A percentile compares a stretch with the other conserved stretches of the same genome.
phyloP scores from a whole-genome alignment of 2,113 vertebrate species.

The Empidonax traillii region DNA sequence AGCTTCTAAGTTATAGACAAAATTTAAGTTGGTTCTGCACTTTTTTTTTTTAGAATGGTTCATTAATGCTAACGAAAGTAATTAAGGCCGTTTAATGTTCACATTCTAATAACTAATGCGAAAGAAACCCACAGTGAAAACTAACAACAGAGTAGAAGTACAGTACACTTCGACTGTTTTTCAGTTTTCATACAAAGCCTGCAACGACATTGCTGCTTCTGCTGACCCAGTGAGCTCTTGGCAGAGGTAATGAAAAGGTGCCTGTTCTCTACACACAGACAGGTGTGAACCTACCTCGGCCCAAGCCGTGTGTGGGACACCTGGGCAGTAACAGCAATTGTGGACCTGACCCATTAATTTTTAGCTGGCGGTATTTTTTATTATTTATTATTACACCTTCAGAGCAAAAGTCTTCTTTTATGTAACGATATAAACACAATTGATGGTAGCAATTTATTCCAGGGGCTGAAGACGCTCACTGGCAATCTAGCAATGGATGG shows the following conservation, averaged over 20 bases:
- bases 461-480: neutral
- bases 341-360: neutral
- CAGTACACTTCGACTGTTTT: neutral
- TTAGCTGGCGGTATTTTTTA: neutral
- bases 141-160: neutral
- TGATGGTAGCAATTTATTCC: slow-evolving; percentile 9
- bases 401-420: neutral
- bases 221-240: neutral
- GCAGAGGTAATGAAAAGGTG: neutral
- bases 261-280: neutral
- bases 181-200: neutral
- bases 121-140: neutral
- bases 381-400: neutral
- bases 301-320: neutral
- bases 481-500: neutral
- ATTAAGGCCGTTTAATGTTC: neutral
- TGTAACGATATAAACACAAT: neutral
- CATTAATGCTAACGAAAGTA: neutral
- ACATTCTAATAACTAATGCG: neutral
- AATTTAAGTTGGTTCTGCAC: neutral
- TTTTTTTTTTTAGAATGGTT: neutral
- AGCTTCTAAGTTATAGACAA: neutral
- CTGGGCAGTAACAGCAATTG: neutral
- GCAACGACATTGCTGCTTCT: neutral
- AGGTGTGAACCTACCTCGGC: neutral